Evolutionary conservation across 2,797 vertebrate genomes (phyloP).

Genomic region (Tolypeutes matacus): DNA sequence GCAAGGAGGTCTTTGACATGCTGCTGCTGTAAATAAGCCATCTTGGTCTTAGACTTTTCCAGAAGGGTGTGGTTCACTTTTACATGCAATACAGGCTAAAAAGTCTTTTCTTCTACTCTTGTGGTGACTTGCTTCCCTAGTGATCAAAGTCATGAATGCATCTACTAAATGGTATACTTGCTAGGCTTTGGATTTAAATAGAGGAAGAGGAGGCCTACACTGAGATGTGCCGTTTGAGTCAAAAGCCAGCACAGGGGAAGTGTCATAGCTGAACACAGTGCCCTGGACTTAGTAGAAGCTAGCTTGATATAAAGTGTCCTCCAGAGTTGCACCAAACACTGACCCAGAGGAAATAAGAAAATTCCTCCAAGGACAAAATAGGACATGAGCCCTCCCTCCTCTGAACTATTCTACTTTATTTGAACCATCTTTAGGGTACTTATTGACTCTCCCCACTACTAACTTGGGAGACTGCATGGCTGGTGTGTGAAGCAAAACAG

Average conservation of each 20-base stretch:
- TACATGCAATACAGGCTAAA: background rate
- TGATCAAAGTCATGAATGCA: slow-evolving; percentile 33
- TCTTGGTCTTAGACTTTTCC: background rate
- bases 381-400: accelerated
- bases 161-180: background rate
- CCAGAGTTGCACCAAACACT: background rate
- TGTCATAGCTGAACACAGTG: accelerated
- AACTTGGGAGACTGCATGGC: background rate
- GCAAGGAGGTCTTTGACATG: background rate
- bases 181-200: background rate
- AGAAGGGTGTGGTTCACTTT: slow-evolving; percentile 37
- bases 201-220: background rate
- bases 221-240: background rate
- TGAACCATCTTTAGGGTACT: background rate
- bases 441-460: background rate
- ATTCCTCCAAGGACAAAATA: background rate
- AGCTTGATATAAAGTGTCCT: background rate
- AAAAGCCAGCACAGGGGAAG: accelerated
- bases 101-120: slow-evolving; percentile 44
- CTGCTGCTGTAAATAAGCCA: background rate
- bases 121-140: slow-evolving; percentile 45
- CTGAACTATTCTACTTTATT: background rate
- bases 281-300: background rate
- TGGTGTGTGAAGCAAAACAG: background rate
- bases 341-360: background rate